Base-by-base conservation (phyloP, 2,113 vertebrate species). In the Zosterops borbonicus region DNA sequence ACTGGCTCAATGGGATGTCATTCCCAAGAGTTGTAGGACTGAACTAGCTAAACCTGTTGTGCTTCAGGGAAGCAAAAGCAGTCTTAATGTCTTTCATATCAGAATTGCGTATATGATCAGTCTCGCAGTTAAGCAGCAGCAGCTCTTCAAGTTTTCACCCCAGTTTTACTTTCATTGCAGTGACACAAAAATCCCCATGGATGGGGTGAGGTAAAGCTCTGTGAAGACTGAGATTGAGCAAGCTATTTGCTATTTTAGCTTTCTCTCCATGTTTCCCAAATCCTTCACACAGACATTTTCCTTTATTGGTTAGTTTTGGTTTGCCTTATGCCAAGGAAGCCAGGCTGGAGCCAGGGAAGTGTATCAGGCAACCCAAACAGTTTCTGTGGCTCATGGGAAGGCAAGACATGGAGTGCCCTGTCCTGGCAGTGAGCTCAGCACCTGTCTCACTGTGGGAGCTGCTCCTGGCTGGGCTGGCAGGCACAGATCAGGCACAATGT, bases 401-500 rank as follows among this genome's bases (percentile, higher is more conserved):
- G n/a, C 6, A 0, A 47, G 46, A 39, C 73, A 21, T 7, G 9
- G 73, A 1, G 35, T 28, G n/a, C 37, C 2, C 3, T 3, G 46
- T 3, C 3, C 0, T 24, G 21, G 65, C 55, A 39, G 50, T 2
- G 2, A 24, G 55, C 56, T 53, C 21, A 6, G 53, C 50, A 20
- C 46, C 59, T 20, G 20, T 4, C 37, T 12, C 1, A 0, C 15
- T 0, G 5, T 2, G 22, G 41, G 59, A 69, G n/a, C 20, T 25
- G 39, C 0, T 0, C 14, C 80, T 77, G 81, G 50, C 52, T 37
- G 9, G 55, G 42, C 20, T 8, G 41, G 60, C 44, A 71, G 69
- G 7, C 44, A 11, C 24, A 3, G 49, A 3, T 27, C 39, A 41
- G 44, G 15, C 52, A 33, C 50, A 82, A 2, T 2, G 31, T 46